Percentiles rank a stretch among this genome's conserved stretches.
Conservation (phyloP, 2,113 vertebrate species). For the Calypte anna region DNA sequence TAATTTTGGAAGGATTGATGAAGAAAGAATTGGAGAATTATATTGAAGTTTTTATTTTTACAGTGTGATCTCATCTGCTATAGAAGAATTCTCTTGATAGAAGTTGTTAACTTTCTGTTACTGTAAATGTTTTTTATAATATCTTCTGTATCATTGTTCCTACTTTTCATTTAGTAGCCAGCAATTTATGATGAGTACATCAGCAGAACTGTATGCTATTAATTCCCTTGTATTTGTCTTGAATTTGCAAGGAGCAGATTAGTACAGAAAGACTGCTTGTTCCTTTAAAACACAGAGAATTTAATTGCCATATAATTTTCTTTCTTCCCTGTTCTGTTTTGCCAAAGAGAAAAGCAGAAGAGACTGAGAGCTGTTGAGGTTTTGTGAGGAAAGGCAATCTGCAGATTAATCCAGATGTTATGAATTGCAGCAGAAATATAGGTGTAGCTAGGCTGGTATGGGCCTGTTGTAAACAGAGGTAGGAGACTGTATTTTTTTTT, state of each 20-base stretch:
- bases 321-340: constrained; percentile 37
- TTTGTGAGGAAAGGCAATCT: not conserved
- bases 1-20: constrained; percentile 41
- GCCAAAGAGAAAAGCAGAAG: not conserved
- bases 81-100: constrained; percentile 51
- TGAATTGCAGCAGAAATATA: not conserved
- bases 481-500: not conserved
- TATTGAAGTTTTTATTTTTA: constrained; percentile 24
- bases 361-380: not conserved
- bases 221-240: constrained; percentile 42
- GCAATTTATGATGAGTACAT: constrained; percentile 24
- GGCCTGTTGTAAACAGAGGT: not conserved
- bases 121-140: constrained; percentile 42
- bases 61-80: constrained; percentile 45
- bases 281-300: constrained; percentile 46
- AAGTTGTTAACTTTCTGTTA: constrained; percentile 47
- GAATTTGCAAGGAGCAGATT: constrained; percentile 40
- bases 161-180: constrained; percentile 43
- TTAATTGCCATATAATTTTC: constrained; percentile 44
- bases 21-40: constrained; percentile 12
- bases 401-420: not conserved
- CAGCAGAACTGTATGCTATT: not conserved
- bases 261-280: constrained; percentile 14
- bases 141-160: constrained; percentile 27
- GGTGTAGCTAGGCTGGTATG: not conserved